phyloP scores from a whole-genome alignment of 2,888 invertebrate genomes.

The Frankliniella intonsa region DNA sequence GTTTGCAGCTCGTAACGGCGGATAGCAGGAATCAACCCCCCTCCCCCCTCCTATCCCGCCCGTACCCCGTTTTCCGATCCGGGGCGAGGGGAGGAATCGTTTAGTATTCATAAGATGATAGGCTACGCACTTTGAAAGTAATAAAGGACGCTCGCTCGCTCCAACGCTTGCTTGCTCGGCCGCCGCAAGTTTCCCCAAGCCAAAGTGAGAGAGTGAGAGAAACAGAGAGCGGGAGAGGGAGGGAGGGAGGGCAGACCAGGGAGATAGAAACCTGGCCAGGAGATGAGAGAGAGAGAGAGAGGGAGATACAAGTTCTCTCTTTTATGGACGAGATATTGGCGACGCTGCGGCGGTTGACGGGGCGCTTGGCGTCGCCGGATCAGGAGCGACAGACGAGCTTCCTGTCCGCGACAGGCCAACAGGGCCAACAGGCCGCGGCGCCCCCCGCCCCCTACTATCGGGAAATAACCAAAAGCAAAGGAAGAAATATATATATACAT shows the following conservation, averaged over 20 bases:
- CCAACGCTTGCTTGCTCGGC: background rate
- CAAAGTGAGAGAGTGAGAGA: background rate
- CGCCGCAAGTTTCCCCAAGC: background rate
- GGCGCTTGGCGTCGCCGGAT: too few relatives aligned
- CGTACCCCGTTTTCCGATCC: too few relatives aligned
- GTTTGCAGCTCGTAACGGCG: background rate
- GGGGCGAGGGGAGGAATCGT: background rate
- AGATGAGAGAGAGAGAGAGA: too few relatives aligned
- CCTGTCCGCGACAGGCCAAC: too few relatives aligned
- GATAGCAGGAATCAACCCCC: background rate
- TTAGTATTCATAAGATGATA: constrained; percentile 25
- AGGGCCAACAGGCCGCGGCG: too few relatives aligned
- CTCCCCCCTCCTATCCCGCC: background rate
- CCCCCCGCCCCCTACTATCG: too few relatives aligned
- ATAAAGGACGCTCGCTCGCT: background rate
- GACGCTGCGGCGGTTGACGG: background rate
- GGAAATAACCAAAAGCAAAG: too few relatives aligned
- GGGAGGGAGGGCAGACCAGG: background rate
- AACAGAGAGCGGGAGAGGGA: background rate
- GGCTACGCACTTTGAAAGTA: constrained; percentile 25
- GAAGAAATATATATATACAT: too few relatives aligned
- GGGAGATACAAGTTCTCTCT: background rate
- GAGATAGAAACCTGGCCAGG: too few relatives aligned
- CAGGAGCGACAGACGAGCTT: too few relatives aligned
- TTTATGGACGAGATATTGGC: background rate